A percentile compares a stretch with the other conserved stretches of the same genome.
phyloP scores from a whole-genome alignment of 1,140 invertebrate genomes.

The Drosophila azteca region DNA sequence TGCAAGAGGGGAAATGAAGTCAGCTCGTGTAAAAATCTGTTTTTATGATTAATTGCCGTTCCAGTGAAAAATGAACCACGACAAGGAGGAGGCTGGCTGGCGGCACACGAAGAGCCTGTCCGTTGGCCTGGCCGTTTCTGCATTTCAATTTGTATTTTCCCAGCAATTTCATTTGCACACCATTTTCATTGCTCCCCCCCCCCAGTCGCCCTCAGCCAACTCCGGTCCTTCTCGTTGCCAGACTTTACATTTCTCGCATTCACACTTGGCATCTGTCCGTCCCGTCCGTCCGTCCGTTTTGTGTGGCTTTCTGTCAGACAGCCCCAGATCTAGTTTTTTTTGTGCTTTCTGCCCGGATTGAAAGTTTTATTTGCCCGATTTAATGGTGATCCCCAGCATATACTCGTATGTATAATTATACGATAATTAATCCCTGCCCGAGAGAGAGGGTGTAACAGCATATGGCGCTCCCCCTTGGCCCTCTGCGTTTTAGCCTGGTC shows the following conservation, averaged over 20 bases:
- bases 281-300: too few species aligned
- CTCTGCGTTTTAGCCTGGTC: constrained; percentile 37
- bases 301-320: too few species aligned
- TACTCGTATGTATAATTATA: constrained; percentile 20
- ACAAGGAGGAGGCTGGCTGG: constrained; percentile 3
- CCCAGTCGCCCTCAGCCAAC: neutral
- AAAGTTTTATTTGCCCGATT: constrained; percentile 29
- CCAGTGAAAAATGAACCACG: constrained; percentile 53
- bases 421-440: constrained; percentile 25
- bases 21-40: constrained; percentile 66
- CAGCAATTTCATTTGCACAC: constrained; percentile 49
- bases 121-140: constrained; percentile 5
- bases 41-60: constrained; percentile 73
- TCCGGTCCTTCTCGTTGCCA: too few species aligned
- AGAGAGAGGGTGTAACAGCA: neutral
- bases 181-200: constrained; percentile 35
- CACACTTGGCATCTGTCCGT: neutral
- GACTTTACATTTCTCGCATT: constrained; percentile 21
- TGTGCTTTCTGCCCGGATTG: constrained; percentile 2
- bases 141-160: constrained; percentile 64
- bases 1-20: constrained; percentile 2
- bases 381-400: constrained; percentile 21
- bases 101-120: too few species aligned
- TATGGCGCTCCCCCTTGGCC: neutral
- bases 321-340: neutral